These are phyloP conservation scores for Nomada hirtipes DNA, from an alignment of 2,888 invertebrate species.

Conservation along the genomic window DNA sequence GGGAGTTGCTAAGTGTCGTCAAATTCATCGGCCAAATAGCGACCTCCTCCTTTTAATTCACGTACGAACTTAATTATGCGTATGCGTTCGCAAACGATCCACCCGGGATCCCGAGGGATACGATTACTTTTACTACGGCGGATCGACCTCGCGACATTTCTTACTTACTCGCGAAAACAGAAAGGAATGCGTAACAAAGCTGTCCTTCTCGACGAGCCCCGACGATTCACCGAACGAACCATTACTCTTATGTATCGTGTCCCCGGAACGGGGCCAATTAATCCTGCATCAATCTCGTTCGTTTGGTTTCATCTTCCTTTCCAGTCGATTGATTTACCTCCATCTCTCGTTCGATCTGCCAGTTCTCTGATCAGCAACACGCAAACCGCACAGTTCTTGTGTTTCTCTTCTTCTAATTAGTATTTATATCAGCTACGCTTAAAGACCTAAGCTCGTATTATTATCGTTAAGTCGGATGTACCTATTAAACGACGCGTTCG, in stretches of 20 bases:
- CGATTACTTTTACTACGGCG: neutral
- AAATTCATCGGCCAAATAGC: slow-evolving; percentile 34
- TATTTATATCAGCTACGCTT: slow-evolving; percentile 56
- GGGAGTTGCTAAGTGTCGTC: slow-evolving; percentile 55
- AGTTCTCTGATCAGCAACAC: slow-evolving; percentile 11
- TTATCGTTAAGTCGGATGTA: slow-evolving; percentile 60
- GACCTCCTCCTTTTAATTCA: slow-evolving; percentile 10
- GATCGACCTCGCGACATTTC: slow-evolving; percentile 19
- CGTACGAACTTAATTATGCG: slow-evolving; percentile 59
- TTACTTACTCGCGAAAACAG: slow-evolving; percentile 31
- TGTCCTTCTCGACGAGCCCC: slow-evolving; percentile 41
- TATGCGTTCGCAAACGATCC: slow-evolving; percentile 37
- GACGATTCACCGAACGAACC: slow-evolving; percentile 50
- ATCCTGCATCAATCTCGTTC: neutral
- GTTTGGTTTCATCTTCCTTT: slow-evolving; percentile 13
- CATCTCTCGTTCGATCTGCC: slow-evolving; percentile 16
- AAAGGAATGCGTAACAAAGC: slow-evolving; percentile 55
- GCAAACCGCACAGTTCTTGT: slow-evolving; percentile 19
- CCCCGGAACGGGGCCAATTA: slow-evolving; percentile 43
- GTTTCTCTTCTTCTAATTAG: neutral
- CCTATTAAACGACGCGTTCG: slow-evolving; percentile 44
- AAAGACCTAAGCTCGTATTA: slow-evolving; percentile 66
- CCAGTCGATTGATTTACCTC: neutral
- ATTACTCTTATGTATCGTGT: neutral
- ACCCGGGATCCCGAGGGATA: neutral